These are phyloP conservation scores for Arrhopalites spinosus DNA, from an alignment of 2,888 invertebrate species.

Conservation along the genomic window DNA sequence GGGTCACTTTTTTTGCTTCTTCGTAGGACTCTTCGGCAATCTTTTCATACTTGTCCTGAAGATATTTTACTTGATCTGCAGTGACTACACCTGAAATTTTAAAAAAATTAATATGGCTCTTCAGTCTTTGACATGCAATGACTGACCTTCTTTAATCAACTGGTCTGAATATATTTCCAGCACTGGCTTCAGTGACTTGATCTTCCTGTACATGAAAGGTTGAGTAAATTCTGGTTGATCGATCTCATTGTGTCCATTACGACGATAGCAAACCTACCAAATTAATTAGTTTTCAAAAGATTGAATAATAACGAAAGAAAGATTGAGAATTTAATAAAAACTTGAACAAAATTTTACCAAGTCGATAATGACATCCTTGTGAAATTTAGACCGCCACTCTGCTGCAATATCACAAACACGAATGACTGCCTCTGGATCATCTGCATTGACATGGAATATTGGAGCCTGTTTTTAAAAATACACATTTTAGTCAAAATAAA, in stretches of 20 bases:
- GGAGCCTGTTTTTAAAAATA: no score
- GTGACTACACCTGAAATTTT: slow-evolving; percentile 68
- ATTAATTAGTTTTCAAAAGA: no score
- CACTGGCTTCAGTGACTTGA: slow-evolving; percentile 77
- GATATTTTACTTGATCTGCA: slow-evolving; percentile 77
- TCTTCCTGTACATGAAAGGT: slow-evolving; percentile 91
- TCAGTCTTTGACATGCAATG: no score
- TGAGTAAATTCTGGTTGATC: slow-evolving; percentile 98
- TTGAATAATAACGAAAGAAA: no score
- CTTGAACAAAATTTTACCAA: slow-evolving; percentile 65
- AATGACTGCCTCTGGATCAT: slow-evolving; percentile 90
- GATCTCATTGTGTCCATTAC: slow-evolving; percentile 95
- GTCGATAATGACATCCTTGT: slow-evolving; percentile 91
- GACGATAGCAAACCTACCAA: slow-evolving; percentile 75
- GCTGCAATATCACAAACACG: slow-evolving; percentile 90
- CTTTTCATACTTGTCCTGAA: slow-evolving; percentile 86
- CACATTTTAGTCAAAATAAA: no score
- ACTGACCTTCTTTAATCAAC: slow-evolving; percentile 70
- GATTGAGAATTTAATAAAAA: slow-evolving; percentile 40
- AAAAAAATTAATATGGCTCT: no score
- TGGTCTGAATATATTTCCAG: slow-evolving; percentile 83
- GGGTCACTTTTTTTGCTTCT: slow-evolving; percentile 82
- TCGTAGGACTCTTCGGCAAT: slow-evolving; percentile 88
- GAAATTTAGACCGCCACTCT: slow-evolving; percentile 91
- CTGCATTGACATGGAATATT: slow-evolving; percentile 94